These are phyloP conservation scores for Clarias batrachus DNA, from an alignment of 2,113 vertebrate species.

Conservation along the genomic window DNA sequence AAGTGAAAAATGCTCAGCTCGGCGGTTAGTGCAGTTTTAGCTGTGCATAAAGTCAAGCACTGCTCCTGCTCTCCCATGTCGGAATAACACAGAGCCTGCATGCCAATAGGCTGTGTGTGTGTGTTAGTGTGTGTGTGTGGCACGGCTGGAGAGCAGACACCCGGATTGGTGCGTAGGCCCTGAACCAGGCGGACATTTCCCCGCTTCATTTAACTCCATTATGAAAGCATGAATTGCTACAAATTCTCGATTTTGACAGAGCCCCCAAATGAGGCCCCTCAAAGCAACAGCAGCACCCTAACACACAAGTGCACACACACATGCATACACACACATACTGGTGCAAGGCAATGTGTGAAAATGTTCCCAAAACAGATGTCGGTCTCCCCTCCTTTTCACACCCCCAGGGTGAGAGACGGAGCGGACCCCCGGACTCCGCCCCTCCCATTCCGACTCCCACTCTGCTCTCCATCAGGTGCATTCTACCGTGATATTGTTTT, in stretches of 20 bases:
- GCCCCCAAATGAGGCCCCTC: conserved; percentile 56
- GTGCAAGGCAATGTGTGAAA: conserved; percentile 60
- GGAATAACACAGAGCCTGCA: neutral
- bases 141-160: conserved; percentile 58
- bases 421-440: conserved; percentile 53
- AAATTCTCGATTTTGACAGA: conserved; percentile 78
- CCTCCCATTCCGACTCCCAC: conserved; percentile 55
- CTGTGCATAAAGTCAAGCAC: neutral
- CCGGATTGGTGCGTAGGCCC: conserved; percentile 63
- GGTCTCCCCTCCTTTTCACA: conserved; percentile 49
- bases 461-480: conserved; percentile 65
- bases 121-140: neutral
- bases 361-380: conserved; percentile 67
- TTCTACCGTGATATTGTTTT: conserved; percentile 68
- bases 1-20: neutral
- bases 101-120: neutral
- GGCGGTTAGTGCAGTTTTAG: neutral
- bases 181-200: conserved; percentile 65
- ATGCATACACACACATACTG: conserved; percentile 60
- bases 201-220: conserved; percentile 81
- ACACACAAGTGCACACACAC: conserved; percentile 56
- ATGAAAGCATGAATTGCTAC: conserved; percentile 77
- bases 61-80: neutral
- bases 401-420: conserved; percentile 36
- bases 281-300: conserved; percentile 51